phyloP scores from a whole-genome alignment of 2,888 invertebrate genomes.

The Orthosia gothica region DNA sequence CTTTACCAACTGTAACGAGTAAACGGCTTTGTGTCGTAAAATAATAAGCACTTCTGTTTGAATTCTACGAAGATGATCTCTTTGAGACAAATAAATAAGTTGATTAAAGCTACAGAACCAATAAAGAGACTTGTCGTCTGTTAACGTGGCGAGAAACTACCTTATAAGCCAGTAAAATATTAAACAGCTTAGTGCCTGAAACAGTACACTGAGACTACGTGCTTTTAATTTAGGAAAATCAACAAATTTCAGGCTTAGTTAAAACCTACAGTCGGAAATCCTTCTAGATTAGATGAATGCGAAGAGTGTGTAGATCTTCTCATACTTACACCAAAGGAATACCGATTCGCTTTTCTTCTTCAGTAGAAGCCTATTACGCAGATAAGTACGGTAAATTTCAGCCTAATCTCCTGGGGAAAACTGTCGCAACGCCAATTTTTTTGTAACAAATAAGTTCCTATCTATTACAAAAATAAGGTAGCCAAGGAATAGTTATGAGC shows the following conservation, averaged over 20 bases:
- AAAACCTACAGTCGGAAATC: too few species aligned
- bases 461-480: not conserved
- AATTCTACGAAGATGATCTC: conserved; percentile 5
- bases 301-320: not conserved
- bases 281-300: not conserved
- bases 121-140: not conserved
- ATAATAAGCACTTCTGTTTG: conserved; percentile 5
- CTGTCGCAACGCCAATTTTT: not conserved
- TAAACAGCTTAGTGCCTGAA: not conserved
- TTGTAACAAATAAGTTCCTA: too few species aligned
- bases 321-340: not conserved
- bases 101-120: not conserved
- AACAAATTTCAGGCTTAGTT: too few species aligned
- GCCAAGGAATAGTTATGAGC: not conserved
- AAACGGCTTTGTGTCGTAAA: conserved; percentile 28
- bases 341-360: not conserved
- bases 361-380: too few species aligned
- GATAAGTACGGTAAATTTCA: too few species aligned
- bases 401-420: not conserved
- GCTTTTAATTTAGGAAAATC: too few species aligned
- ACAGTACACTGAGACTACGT: not conserved
- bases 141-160: too few species aligned
- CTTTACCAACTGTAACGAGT: conserved; percentile 28
- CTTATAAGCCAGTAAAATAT: not conserved
- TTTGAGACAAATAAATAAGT: not conserved